phyloP scores from a whole-genome alignment of 2,797 vertebrate genomes.

The Columba guinea region DNA sequence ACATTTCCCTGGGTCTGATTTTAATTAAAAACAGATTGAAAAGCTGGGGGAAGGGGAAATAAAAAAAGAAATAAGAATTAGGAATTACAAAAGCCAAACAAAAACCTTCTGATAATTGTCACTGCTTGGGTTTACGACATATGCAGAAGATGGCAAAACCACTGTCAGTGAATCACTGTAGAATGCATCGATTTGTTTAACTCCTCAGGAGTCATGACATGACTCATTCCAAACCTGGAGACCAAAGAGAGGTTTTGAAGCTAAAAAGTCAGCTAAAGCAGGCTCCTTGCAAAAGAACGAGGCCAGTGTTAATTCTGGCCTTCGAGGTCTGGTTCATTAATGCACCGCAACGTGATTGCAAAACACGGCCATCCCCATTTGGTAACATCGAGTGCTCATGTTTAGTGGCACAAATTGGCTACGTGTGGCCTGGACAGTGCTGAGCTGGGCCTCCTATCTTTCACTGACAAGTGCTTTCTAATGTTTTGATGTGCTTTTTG shows the following conservation, averaged over 20 bases:
- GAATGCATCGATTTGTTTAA: background rate
- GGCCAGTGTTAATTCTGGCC: background rate
- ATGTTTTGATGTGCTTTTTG: background rate
- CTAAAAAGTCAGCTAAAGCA: background rate
- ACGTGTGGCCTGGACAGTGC: background rate
- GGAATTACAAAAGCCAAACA: conserved; percentile 45
- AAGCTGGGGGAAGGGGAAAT: background rate
- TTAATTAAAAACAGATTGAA: conserved; percentile 70
- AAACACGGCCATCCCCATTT: background rate
- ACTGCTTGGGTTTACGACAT: background rate
- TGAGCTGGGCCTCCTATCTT: background rate
- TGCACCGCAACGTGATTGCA: background rate
- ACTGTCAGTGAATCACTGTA: background rate
- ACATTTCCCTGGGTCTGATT: conserved; percentile 46
- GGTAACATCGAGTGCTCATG: background rate
- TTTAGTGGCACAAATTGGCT: background rate
- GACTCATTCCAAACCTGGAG: conserved; percentile 26
- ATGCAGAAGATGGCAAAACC: conserved; percentile 13
- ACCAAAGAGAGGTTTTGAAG: background rate
- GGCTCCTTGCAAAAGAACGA: background rate
- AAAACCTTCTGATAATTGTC: conserved; percentile 37
- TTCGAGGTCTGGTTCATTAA: background rate
- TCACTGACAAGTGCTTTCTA: background rate
- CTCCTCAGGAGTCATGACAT: background rate
- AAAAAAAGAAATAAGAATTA: conserved; percentile 8